Base-by-base conservation (phyloP, 1,140 invertebrate species). In the Polyergus mexicanus region DNA sequence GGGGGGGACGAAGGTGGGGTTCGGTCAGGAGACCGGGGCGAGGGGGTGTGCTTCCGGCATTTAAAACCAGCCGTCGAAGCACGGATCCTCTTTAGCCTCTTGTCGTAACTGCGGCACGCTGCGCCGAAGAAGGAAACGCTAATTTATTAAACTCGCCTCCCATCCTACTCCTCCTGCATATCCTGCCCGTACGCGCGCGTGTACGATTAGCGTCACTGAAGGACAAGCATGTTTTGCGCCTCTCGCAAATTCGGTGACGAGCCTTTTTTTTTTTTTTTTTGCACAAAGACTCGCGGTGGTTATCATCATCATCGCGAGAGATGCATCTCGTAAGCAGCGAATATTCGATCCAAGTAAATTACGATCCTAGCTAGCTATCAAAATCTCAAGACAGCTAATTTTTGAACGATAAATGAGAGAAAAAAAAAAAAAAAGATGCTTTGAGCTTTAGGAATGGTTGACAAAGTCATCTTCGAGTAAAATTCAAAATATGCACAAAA, bases 51-150 rank as follows among this genome's bases (percentile, higher is more conserved):
- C 90, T 92, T 93, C 92, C 92, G 92, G 90, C 87, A 90, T 89
- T 93, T 87, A 90, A 92, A 91, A 92, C 89, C 91, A 91, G 92
- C 89, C 90, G 90, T 68, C 88, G 85, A 86, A 86, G 86, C 88
- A 90, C 86, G 77, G 88, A 92, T 92, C 92, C 92, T 93, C 92
- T 92, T 88, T 92, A 92, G 88, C 86, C 89, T 91, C 91, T 92
- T 88, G 86, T 86, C 84, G 85, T 91, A 92, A 92, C 91, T 89
- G 88, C 91, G 81, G 77, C 91, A 88, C 89, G 88, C 89, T 93
- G 71, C 91, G 88, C 91, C 92, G 90, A 88, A 93, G 92, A 92
- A 92, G 92, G 92, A 93, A 92, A 92, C 86, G 89, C 89, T 89
- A 93, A 92, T 92, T 92, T 92, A 92, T 92, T 92, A 91, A 92